These are phyloP conservation scores for Cassiopea xamachana DNA, from an alignment of 30 jellyfish, hydroid and myxozoan genomes.

Conservation along the genomic window DNA sequence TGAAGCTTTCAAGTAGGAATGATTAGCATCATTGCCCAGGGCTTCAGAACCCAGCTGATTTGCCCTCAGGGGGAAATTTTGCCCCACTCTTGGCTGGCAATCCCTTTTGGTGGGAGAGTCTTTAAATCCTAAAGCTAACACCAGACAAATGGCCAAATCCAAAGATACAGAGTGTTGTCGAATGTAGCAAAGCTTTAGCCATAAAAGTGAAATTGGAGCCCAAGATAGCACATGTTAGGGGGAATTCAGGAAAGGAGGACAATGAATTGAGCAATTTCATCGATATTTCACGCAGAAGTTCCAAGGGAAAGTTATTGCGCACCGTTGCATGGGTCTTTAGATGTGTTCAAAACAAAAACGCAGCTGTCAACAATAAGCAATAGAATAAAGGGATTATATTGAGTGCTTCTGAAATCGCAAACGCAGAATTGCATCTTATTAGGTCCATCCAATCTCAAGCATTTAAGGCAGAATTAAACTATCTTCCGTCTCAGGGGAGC, in stretches of 20 bases:
- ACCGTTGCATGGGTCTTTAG: slow-evolving; percentile 40
- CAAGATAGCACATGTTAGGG: slow-evolving; percentile 30
- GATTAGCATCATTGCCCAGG: slow-evolving; percentile 52
- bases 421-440: slow-evolving; percentile 51
- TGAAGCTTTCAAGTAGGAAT: slow-evolving; percentile 6
- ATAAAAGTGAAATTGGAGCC: slow-evolving; percentile 47
- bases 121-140: slow-evolving; percentile 27
- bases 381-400: slow-evolving; percentile 23
- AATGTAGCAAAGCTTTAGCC: slow-evolving; percentile 23
- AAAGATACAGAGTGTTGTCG: slow-evolving; percentile 10
- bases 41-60: not conserved
- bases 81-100: not conserved
- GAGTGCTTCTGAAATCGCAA: slow-evolving; percentile 51
- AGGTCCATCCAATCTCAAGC: slow-evolving; percentile 51
- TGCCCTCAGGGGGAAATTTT: slow-evolving; percentile 20
- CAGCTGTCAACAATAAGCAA: slow-evolving; percentile 29
- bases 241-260: not conserved
- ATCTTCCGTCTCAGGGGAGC: slow-evolving; percentile 6
- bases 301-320: not conserved
- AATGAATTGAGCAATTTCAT: not conserved
- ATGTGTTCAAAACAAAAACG: slow-evolving; percentile 32
- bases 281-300: slow-evolving; percentile 36
- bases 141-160: slow-evolving; percentile 51
- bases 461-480: slow-evolving; percentile 29
- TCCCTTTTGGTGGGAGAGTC: slow-evolving; percentile 66